A percentile compares a stretch with the other conserved stretches of the same genome.
These are phyloP conservation scores for Hyles lineata DNA, from an alignment of 2,888 invertebrate species.

Conservation along the genomic window DNA sequence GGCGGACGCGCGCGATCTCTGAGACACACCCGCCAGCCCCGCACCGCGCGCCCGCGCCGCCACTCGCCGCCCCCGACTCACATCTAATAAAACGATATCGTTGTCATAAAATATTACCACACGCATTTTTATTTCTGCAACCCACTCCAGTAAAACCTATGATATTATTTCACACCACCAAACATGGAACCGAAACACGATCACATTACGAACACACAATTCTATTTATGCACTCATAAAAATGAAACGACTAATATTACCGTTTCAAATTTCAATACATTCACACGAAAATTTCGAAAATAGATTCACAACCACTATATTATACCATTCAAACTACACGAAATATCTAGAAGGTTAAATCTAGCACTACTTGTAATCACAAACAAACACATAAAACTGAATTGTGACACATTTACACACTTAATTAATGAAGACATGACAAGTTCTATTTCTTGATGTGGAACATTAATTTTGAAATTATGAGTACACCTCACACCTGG, in stretches of 20 bases:
- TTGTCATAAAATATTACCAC: conserved; percentile 85
- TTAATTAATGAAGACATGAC: not conserved
- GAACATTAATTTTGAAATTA: not conserved
- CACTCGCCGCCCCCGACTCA: conserved; percentile 64
- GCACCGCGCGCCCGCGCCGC: conserved; percentile 63
- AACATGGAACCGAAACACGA: not conserved
- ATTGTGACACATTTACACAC: not conserved
- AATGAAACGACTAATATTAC: not conserved
- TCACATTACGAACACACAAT: not conserved
- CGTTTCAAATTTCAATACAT: not conserved
- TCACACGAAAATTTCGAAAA: not conserved
- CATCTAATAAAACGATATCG: conserved; percentile 88
- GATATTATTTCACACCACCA: not conserved
- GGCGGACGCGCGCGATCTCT: conserved; percentile 59
- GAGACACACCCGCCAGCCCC: conserved; percentile 81
- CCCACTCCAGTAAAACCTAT: not conserved
- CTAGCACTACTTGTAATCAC: not conserved
- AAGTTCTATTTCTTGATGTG: not conserved
- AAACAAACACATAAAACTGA: not conserved
- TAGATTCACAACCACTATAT: not conserved
- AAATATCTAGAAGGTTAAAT: not conserved
- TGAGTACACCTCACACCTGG: not conserved
- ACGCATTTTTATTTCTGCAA: conserved; percentile 55
- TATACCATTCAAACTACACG: not conserved
- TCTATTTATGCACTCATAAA: not conserved